Base-by-base conservation (phyloP, 2,797 vertebrate genomes). In the Clarias platycephalus region DNA sequence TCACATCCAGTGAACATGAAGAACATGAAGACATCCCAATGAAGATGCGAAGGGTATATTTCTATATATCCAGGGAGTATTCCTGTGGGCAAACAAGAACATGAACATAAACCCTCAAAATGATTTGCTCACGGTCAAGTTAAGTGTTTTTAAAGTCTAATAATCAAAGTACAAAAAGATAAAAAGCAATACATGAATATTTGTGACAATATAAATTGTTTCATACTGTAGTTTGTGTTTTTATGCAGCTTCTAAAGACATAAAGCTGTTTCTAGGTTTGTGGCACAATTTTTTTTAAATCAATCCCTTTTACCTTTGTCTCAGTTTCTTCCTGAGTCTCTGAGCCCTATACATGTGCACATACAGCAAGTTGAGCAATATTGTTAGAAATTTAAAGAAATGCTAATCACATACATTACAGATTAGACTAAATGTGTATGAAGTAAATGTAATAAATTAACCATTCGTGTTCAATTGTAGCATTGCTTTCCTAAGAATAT, bases 41-140 rank as follows among this genome's bases (percentile, higher is more conserved):
- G 31, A 79, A n/a, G 31, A 40, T 22, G 16, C 22, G n/a, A 78
- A 62, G 28, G 10, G 1, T 24, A 79, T 49, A 49, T n/a, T n/a
- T 31, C 1, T 31, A 31, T 31, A 31, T 31, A 31, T 31, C 1
- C 44, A n/a, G 9, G 24, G 76, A 9, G 57, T 40, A 40, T 22
- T 78, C 53, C 53, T 34, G 55, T 77, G 24, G 28, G 20, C 24
- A 5, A 55, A 12, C 20, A 40, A 9, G 53, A 60, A 24, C 28
- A 37, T 15, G 0, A 24, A n/a, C 31, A 22, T 55, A 55, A 15
- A 57, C 0, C 3, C 28, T 76, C 31, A 55, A 57, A 10, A 34
- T 58, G 3, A 76, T 76, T 28, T 76, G 26, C 49, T 76, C 26
- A 75, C 9, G 49, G 4, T 55, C 55, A 76, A 76, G 74, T 76